These are phyloP conservation scores for Alosa alosa DNA, from an alignment of 2,113 vertebrate species.

Conservation along the genomic window DNA sequence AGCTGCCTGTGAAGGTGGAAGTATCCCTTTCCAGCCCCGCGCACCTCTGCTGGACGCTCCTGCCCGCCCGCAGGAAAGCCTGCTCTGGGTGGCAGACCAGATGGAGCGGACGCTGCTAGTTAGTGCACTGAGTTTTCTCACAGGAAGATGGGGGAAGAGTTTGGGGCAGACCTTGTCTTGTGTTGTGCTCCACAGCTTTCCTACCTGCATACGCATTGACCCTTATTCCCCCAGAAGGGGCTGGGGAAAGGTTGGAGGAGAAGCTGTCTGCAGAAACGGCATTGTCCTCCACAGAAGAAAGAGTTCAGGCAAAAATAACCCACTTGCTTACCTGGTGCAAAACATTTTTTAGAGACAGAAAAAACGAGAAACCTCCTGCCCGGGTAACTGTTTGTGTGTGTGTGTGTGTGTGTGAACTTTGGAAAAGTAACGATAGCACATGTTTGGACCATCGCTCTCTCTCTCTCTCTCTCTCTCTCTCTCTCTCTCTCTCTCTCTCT, in stretches of 20 bases:
- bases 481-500: too few relatives aligned
- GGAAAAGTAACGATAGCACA: neutral
- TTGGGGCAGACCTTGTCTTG: neutral
- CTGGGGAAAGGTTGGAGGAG: too few relatives aligned
- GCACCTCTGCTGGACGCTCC: slow-evolving; percentile 13
- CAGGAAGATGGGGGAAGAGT: neutral
- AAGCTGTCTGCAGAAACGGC: neutral
- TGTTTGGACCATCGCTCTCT: neutral
- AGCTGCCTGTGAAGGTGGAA: slow-evolving; percentile 32
- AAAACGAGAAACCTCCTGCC: neutral
- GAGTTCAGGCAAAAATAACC: neutral
- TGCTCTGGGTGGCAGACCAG: neutral
- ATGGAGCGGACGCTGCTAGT: neutral
- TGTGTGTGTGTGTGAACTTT: neutral
- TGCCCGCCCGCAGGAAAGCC: neutral
- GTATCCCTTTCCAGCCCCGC: slow-evolving; percentile 39
- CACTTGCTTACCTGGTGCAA: too few relatives aligned
- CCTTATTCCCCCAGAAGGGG: neutral
- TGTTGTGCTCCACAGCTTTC: neutral
- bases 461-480: neutral
- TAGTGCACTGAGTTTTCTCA: neutral
- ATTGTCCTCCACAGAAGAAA: neutral
- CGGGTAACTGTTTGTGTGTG: neutral
- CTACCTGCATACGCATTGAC: neutral
- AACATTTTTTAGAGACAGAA: too few relatives aligned